phyloP scores from a whole-genome alignment of 2,797 vertebrate genomes.

The Anableps anableps region DNA sequence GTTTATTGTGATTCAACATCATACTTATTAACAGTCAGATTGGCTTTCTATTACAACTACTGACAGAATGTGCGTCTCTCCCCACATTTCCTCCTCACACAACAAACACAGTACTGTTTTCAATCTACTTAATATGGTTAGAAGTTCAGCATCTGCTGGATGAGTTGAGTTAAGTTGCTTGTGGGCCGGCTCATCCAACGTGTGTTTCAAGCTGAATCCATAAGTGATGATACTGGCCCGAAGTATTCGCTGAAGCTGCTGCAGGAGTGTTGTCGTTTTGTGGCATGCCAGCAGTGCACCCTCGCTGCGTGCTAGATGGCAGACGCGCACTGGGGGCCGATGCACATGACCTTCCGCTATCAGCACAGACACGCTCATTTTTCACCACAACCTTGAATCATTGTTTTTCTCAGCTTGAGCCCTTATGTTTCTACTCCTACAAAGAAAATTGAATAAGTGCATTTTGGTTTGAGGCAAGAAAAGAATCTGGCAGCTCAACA shows the following conservation, averaged over 20 bases:
- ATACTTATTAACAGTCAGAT: neutral
- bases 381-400: conserved; percentile 82
- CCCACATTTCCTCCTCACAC: neutral
- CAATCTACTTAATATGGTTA: neutral
- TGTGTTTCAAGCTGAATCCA: conserved; percentile 30
- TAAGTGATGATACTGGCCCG: conserved; percentile 47
- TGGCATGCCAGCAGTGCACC: conserved; percentile 62
- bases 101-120: neutral
- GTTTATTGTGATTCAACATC: neutral
- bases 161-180: conserved; percentile 53
- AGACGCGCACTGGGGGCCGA: conserved; percentile 73
- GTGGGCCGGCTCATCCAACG: conserved; percentile 37
- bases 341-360: conserved; percentile 79
- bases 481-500: conserved; percentile 33
- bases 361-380: conserved; percentile 77
- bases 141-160: conserved; percentile 50
- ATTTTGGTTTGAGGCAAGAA: conserved; percentile 62
- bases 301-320: conserved; percentile 77
- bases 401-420: conserved; percentile 79
- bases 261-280: conserved; percentile 41
- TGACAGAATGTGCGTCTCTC: neutral
- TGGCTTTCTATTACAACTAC: neutral
- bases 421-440: conserved; percentile 63
- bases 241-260: conserved; percentile 28
- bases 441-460: conserved; percentile 62